A percentile compares a stretch with the other conserved stretches of the same genome.
phyloP scores from a whole-genome alignment of 2,888 invertebrate species.

The Strigamia crassipes region DNA sequence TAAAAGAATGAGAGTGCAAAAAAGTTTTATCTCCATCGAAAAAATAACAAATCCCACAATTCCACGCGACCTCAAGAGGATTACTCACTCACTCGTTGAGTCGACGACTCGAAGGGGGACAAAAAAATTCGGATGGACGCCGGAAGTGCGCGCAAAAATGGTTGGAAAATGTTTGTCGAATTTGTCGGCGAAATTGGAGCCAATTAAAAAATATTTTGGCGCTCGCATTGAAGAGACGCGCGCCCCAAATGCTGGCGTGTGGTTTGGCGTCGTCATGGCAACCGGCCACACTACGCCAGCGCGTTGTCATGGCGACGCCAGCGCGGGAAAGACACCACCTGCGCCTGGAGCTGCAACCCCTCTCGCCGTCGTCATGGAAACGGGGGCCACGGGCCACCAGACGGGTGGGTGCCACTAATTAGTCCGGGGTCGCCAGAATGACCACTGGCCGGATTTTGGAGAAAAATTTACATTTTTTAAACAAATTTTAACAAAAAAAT shows the following conservation, averaged over 20 bases:
- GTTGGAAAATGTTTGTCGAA: constrained; percentile 3
- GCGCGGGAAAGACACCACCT: constrained; percentile 45
- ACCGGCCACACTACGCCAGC: constrained; percentile 18
- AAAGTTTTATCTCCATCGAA: not conserved
- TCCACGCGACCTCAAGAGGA: not conserved
- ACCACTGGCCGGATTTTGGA: not conserved
- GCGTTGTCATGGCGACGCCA: constrained; percentile 39
- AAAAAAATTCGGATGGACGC: too few species aligned
- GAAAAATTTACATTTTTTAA: not conserved
- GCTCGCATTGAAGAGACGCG: constrained; percentile 27
- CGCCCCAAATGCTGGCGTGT: constrained; percentile 18
- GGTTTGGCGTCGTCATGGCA: constrained; percentile 21
- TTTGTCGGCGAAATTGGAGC: not conserved
- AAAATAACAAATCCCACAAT: constrained; percentile 20
- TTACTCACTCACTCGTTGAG: constrained; percentile 22
- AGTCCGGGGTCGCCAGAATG: not conserved
- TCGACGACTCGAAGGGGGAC: too few species aligned
- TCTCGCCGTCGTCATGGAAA: constrained; percentile 14
- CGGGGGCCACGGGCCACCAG: constrained; percentile 33
- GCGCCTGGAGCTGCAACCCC: constrained; percentile 46
- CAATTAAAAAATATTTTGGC: constrained; percentile 37
- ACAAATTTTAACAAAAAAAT: too few species aligned
- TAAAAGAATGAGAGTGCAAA: not conserved
- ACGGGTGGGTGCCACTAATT: constrained; percentile 27
- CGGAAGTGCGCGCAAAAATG: too few species aligned